phyloP scores from a whole-genome alignment of 2,888 invertebrate genomes.

The Eumerus sabulonum region DNA sequence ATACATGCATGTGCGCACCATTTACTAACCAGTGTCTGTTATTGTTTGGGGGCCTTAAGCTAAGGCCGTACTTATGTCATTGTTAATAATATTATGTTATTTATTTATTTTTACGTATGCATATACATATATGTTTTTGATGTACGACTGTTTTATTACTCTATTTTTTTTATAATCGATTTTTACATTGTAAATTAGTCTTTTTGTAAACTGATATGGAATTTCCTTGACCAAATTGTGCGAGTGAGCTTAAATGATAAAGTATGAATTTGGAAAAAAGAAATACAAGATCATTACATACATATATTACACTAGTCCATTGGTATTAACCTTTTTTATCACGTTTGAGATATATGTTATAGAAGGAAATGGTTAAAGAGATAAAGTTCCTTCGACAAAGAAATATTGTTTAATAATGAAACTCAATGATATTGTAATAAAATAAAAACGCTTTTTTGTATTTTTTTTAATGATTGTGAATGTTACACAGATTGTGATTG shows the following conservation, averaged over 20 bases:
- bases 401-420: too few relatives aligned
- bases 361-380: not conserved
- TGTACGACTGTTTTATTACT: conserved; percentile 48
- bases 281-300: conserved; percentile 32
- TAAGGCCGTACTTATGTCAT: conserved; percentile 51
- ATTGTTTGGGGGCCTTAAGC: conserved; percentile 14
- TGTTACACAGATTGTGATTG: too few relatives aligned
- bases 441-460: too few relatives aligned
- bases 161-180: conserved; percentile 18
- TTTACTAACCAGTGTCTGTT: not conserved
- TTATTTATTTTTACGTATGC: conserved; percentile 32
- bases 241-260: conserved; percentile 43
- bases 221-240: conserved; percentile 34
- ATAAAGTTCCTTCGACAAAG: not conserved
- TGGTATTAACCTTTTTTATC: conserved; percentile 2
- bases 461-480: too few relatives aligned
- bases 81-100: conserved; percentile 53
- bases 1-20: conserved; percentile 21
- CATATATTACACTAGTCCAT: conserved; percentile 52
- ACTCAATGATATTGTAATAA: too few relatives aligned
- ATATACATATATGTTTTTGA: conserved; percentile 28
- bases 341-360: not conserved
- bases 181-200: conserved; percentile 45
- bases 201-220: conserved; percentile 10
- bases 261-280: conserved; percentile 36